These are phyloP conservation scores for Calephelis perditalis DNA, from an alignment of 2,888 invertebrate species.

Conservation along the genomic window DNA sequence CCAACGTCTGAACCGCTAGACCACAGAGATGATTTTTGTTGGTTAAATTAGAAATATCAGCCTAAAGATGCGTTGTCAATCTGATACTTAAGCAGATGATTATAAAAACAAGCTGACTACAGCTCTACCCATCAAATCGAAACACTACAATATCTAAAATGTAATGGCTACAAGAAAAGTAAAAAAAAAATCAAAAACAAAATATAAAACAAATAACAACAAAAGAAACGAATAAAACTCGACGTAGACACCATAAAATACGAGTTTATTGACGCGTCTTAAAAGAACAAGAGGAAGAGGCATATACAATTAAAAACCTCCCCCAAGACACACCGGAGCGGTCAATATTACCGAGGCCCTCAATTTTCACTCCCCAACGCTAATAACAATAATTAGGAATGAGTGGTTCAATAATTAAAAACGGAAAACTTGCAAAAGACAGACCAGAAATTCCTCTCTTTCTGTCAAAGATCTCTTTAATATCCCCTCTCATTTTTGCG, in stretches of 20 bases:
- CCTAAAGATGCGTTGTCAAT: too few relatives aligned
- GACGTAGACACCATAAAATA: conserved; percentile 62
- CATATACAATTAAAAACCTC: conserved; percentile 71
- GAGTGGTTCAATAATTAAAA: conserved; percentile 80
- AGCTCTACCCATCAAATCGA: too few relatives aligned
- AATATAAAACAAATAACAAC: conserved; percentile 16
- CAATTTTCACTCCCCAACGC: conserved; percentile 76
- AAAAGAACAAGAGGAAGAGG: conserved; percentile 72
- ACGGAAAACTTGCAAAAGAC: conserved; percentile 74
- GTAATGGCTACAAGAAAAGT: neutral
- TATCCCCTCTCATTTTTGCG: conserved; percentile 54
- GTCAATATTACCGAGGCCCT: conserved; percentile 75
- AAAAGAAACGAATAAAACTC: conserved; percentile 40
- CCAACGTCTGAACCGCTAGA: too few relatives aligned
- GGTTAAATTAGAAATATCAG: too few relatives aligned
- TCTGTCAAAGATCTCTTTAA: conserved; percentile 38
- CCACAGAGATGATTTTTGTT: too few relatives aligned
- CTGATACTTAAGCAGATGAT: too few relatives aligned
- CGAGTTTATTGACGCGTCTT: conserved; percentile 70
- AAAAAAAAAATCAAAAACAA: conserved; percentile 1
- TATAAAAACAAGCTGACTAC: too few relatives aligned
- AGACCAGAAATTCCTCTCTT: conserved; percentile 39
- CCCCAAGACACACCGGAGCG: conserved; percentile 64
- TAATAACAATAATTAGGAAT: conserved; percentile 80
- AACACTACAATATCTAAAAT: too few relatives aligned